phyloP scores from a whole-genome alignment of 2,797 vertebrate genomes.

The Gymnothorax reevesii region DNA sequence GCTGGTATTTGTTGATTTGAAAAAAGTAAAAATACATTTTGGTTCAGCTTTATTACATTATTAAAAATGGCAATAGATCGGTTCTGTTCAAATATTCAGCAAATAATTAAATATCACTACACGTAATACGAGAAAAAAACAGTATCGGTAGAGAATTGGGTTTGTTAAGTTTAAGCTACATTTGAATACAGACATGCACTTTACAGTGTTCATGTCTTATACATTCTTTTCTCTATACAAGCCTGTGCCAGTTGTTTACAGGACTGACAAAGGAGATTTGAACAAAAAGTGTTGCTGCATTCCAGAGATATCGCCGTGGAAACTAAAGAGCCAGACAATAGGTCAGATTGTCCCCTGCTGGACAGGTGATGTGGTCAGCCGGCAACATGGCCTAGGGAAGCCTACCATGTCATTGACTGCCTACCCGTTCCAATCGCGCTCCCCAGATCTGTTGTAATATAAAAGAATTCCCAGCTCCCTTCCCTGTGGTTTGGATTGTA shows the following conservation, averaged over 20 bases:
- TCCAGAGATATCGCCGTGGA: slow-evolving; percentile 52
- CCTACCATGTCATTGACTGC: slow-evolving; percentile 6
- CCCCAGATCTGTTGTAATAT: slow-evolving; percentile 40
- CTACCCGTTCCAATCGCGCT: slow-evolving; percentile 20
- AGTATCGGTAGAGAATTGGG: background rate
- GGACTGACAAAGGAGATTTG: slow-evolving; percentile 32
- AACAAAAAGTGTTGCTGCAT: slow-evolving; percentile 43
- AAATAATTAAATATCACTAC: background rate
- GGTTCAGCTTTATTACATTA: background rate
- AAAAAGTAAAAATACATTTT: background rate
- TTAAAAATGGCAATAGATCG: background rate
- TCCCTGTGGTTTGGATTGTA: slow-evolving; percentile 36
- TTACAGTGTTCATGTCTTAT: background rate
- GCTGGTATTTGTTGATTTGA: background rate
- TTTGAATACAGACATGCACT: slow-evolving; percentile 25
- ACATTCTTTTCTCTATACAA: background rate
- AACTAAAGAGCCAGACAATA: slow-evolving; percentile 44
- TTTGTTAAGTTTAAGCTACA: background rate
- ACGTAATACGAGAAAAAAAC: background rate
- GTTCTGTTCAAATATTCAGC: background rate
- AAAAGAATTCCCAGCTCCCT: slow-evolving; percentile 29
- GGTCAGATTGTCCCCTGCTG: slow-evolving; percentile 43
- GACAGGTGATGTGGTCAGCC: slow-evolving; percentile 52
- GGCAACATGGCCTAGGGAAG: slow-evolving; percentile 31
- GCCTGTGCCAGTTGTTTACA: slow-evolving; percentile 29